A percentile compares a stretch with the other conserved stretches of the same genome.
phyloP scores from a whole-genome alignment of 2,888 invertebrate genomes.

The Pandemis cinnamomeana region DNA sequence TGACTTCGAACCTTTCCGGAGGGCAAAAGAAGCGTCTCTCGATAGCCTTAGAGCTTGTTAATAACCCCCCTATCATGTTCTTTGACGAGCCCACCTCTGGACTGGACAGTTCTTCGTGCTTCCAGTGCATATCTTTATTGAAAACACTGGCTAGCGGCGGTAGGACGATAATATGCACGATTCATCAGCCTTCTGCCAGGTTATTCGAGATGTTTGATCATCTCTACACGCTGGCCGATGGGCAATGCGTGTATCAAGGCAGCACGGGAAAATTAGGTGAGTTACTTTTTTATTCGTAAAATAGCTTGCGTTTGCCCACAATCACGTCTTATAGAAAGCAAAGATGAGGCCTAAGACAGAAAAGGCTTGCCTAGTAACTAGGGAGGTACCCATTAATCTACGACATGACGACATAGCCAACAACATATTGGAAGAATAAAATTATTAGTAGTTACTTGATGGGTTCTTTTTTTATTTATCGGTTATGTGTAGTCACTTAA shows the following conservation, averaged over 20 bases:
- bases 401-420: too few relatives aligned
- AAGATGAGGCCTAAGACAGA: too few relatives aligned
- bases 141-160: slow-evolving; percentile 96
- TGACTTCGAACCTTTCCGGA: slow-evolving; percentile 96
- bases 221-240: slow-evolving; percentile 96
- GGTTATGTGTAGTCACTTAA: too few relatives aligned
- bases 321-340: too few relatives aligned
- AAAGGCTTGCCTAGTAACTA: too few relatives aligned
- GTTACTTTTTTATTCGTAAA: slow-evolving; percentile 21
- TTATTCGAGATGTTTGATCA: slow-evolving; percentile 98
- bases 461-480: not conserved
- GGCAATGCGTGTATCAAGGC: slow-evolving; percentile 97
- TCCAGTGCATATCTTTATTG: slow-evolving; percentile 95
- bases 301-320: too few relatives aligned
- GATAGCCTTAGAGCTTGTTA: slow-evolving; percentile 96
- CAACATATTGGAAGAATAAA: not conserved
- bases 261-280: slow-evolving; percentile 93
- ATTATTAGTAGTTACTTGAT: not conserved
- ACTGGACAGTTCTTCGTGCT: slow-evolving; percentile 97
- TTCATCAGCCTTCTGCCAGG: slow-evolving; percentile 98
- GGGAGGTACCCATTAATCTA: too few relatives aligned
- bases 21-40: slow-evolving; percentile 98
- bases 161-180: slow-evolving; percentile 97
- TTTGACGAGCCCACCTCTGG: slow-evolving; percentile 99
- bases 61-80: slow-evolving; percentile 99